These are phyloP conservation scores for Periophthalmodon schlosseri DNA, from an alignment of 2,113 vertebrate genomes.

Conservation along the genomic window DNA sequence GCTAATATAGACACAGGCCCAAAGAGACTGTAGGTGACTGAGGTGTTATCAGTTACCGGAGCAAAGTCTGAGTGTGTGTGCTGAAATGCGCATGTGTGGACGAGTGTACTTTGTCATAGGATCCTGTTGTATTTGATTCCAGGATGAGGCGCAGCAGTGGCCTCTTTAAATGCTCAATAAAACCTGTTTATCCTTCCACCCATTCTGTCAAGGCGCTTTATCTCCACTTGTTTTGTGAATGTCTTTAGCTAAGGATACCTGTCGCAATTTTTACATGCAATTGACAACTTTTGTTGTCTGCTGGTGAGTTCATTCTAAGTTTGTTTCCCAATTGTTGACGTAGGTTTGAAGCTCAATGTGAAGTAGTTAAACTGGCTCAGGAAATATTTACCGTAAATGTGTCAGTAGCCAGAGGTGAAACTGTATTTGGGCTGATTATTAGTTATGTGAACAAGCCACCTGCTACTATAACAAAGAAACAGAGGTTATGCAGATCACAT, in stretches of 20 bases:
- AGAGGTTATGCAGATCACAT: no score
- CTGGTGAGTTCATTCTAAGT: slow-evolving; percentile 43
- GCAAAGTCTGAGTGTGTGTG: slow-evolving; percentile 32
- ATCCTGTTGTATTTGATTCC: slow-evolving; percentile 29
- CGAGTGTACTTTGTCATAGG: slow-evolving; percentile 31
- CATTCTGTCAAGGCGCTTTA: not conserved
- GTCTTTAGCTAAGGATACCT: not conserved
- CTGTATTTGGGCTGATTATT: not conserved
- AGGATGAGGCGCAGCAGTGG: slow-evolving; percentile 52
- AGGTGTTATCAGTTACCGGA: slow-evolving; percentile 15
- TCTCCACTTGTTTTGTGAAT: not conserved
- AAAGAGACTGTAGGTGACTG: not conserved
- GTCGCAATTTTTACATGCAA: not conserved
- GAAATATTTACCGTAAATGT: not conserved
- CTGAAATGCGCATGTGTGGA: slow-evolving; percentile 4
- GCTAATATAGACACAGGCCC: not conserved
- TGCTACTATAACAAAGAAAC: not conserved
- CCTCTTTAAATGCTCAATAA: slow-evolving; percentile 17
- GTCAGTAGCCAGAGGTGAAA: not conserved
- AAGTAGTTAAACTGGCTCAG: not conserved
- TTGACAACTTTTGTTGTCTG: slow-evolving; percentile 11
- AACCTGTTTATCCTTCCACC: slow-evolving; percentile 22
- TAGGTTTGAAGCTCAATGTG: not conserved
- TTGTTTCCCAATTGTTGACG: not conserved
- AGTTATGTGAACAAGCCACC: not conserved